Percentiles rank a stretch among this genome's conserved stretches.
Conservation (phyloP, 2,888 invertebrate genomes). For the Caradrina clavipalpis region DNA sequence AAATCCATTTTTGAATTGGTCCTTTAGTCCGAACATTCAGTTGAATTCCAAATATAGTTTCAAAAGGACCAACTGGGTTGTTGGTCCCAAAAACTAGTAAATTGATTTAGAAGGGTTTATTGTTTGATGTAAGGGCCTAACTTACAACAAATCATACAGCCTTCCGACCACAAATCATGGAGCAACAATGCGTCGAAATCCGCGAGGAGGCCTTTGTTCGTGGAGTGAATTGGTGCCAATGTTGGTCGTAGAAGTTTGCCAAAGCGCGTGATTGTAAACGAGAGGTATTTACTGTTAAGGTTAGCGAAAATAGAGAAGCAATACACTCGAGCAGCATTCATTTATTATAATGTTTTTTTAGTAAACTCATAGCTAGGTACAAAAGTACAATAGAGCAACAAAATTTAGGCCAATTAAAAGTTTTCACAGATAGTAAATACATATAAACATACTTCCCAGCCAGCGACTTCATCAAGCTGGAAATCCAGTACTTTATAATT, state of each 20-base stretch:
- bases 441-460: too few relatives aligned
- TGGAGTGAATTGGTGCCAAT: conserved; percentile 34
- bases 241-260: conserved; percentile 29
- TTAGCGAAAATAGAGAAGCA: too few relatives aligned
- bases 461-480: too few relatives aligned
- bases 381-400: too few relatives aligned
- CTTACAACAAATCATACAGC: conserved; percentile 56
- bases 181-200: conserved; percentile 52
- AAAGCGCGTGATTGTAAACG: conserved; percentile 13
- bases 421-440: too few relatives aligned
- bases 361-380: too few relatives aligned
- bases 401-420: too few relatives aligned
- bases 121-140: conserved; percentile 53
- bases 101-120: conserved; percentile 55
- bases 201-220: conserved; percentile 39
- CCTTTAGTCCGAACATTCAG: background rate
- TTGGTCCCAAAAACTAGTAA: conserved; percentile 41
- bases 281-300: background rate
- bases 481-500: too few relatives aligned
- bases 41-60: conserved; percentile 24
- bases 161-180: conserved; percentile 58
- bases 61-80: conserved; percentile 20
- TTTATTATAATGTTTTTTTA: too few relatives aligned
- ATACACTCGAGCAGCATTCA: too few relatives aligned
- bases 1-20: conserved; percentile 7